Evolutionary conservation across 92 coral and sea anemone species (phyloP), one percentile per base, ranked within the genome.

Genomic region (Paramuricea clavata): DNA sequence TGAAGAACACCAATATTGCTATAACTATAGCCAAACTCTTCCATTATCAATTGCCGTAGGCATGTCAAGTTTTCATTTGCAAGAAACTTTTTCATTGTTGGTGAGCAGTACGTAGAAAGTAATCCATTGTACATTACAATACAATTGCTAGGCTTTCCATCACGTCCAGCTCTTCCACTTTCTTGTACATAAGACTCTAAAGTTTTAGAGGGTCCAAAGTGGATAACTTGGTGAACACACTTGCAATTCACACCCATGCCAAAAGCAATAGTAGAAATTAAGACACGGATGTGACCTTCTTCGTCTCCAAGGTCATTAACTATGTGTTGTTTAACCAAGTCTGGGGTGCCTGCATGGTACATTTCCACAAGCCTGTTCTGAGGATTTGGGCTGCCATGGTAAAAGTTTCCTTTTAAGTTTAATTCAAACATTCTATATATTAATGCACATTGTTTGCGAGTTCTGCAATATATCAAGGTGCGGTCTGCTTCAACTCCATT

Each of bases 341-440:
- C 49, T 26, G 95, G 88, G 15, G 97, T 89, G 13, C 92, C 93
- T 41, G 95, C 95, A 92, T 92, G 95, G 89, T 85, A 94, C 97
- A 94, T 92, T 32, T 94, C 95, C 0, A 92, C 90, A 41, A 92
- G 23, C 5, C 92, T 73, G 35, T 94, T 86, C 49, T 42, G 82
- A 10, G 89, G 93, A 36, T 70, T 49, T 31, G 23, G 57, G 13
- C 76, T 61, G 16, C 89, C 97, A 47, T 64, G 81, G 54, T 42
- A 92, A 26, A 92, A 54, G 30, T 80, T 75, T 17, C 67, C 59
- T 59, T 93, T 90, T 6, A 94, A 82, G 76, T 76, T 92, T 32
- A 92, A 90, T 65, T 93, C 92, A 75, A 93, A 91, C 79, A 92
- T 72, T 23, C 92, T 27, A 70, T 80, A 94, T 42, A 92, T 67